Base-by-base conservation (phyloP, 2,113 vertebrate genomes). In the Aphyosemion australe region DNA sequence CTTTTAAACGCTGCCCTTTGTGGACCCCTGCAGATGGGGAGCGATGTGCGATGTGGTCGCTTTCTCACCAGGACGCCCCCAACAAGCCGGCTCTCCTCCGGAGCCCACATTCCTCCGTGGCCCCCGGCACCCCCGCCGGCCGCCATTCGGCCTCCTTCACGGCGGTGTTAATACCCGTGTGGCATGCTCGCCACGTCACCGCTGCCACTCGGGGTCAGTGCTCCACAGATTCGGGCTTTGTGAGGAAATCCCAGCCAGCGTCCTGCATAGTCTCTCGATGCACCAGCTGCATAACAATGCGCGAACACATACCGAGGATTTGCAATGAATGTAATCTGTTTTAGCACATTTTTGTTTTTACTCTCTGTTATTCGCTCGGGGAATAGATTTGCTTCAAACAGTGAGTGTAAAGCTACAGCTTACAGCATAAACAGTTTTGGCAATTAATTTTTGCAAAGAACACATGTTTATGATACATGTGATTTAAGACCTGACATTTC, bases 21-120 rank as follows among this genome's bases (percentile, higher is more conserved):
- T 46, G 52, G 68, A 72, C 83, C 76, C 75, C 79, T 26, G 12
- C 80, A 83, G 85, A 79, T 55, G 78, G 71, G 67, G 73, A 48
- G 74, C 52, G 71, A 56, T 48, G 73, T 52, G 64, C 37, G 55
- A 76, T 32, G 59, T 12, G 69, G 61, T 65, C 43, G 39, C 55
- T 71, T 53, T 78, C 76, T 62, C 82, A 1, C 72, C 51, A 12
- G 65, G 63, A 74, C 18, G 42, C 78, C 72, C 26, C 50, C 56
- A 34, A 74, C 80, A 69, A 74, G 82, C 77, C 60, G 76, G 78
- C 41, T 62, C 64, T 61, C 71, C 70, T 62, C 79, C 18, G 69
- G 61, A 53, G 49, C 63, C 50, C 61, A 6, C 78, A 16, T 65
- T 58, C 61, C 51, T 55, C 37, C 0, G 51, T 51, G 68, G 65